Base-by-base conservation (phyloP, 2,888 invertebrate species). In the Macrosoma leucophasiata region DNA sequence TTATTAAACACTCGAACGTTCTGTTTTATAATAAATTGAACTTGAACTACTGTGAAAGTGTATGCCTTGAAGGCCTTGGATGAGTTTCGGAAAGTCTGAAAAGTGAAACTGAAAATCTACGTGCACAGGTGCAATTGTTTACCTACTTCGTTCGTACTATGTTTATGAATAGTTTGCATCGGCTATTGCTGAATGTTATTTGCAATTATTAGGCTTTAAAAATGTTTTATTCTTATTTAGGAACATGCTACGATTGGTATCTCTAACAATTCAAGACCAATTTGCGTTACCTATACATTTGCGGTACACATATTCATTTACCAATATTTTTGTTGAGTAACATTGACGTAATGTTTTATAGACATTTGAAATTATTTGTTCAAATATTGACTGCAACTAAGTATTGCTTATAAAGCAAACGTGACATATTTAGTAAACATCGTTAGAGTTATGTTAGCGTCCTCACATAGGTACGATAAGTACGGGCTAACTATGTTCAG, bases 51-150 rank as follows among this genome's bases (percentile, higher is more conserved):
- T 68, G 75, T 62, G 62, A 56, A 60, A 58, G 75, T 76, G 71
- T 55, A 55, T 63, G 69, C 65, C 68, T 59, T 53, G 56, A 46
- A 33, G 18, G 32, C 23, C 39, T 48, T 45, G 51, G 41, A 52
- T 52, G 41, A 44, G 36, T 39, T 36, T 29, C 31, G 30, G 31
- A 25, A 36, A 40, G 13, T 36, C 43, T 45, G 41, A 26, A 44
- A 46, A 46, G 68, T 63, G 62, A 61, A 56, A 60, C 63, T 64
- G 69, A 66, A 63, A 49, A 48, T 65, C 69, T 48, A 56, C 74
- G 58, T 60, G 65, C 55, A 57, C 77, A 82, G 81, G 82, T 82
- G 77, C 77, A 73, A 59, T 67, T 72, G 66, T 74, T 77, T 73
- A 69, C n/a, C n/a, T n/a, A n/a, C 62, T 58, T 63, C 52, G 54